These are phyloP conservation scores for Crocidura indochinensis DNA, from an alignment of 2,797 vertebrate genomes.

Conservation along the genomic window DNA sequence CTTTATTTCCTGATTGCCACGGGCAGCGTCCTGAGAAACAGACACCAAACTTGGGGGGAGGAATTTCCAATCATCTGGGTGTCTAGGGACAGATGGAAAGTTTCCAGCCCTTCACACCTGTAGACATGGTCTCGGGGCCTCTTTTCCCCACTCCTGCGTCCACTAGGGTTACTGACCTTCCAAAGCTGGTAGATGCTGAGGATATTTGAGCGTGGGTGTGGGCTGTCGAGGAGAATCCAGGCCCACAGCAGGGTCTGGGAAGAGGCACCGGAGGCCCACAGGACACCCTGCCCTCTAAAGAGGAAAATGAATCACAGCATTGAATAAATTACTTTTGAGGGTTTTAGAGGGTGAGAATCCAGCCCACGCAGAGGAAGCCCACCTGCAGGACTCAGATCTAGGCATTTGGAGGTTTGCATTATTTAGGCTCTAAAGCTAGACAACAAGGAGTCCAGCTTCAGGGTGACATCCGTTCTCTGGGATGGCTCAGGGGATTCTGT, in stretches of 20 bases:
- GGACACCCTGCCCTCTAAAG: background rate
- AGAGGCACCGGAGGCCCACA: too few species aligned
- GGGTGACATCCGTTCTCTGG: background rate
- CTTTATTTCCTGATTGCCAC: background rate
- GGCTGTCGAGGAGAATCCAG: too few species aligned
- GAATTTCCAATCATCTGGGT: background rate
- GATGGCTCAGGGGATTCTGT: background rate
- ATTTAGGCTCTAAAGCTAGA: slow-evolving; percentile 12
- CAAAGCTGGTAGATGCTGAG: background rate
- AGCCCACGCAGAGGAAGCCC: background rate
- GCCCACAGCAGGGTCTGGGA: background rate
- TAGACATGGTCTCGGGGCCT: too few species aligned
- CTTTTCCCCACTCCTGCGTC: too few species aligned
- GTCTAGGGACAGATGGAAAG: background rate
- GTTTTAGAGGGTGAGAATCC: background rate
- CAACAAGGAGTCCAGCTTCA: slow-evolving; percentile 13
- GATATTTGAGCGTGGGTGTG: too few species aligned
- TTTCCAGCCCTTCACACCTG: background rate
- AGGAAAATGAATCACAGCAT: background rate
- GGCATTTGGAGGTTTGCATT: background rate
- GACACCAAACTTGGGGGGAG: slow-evolving; percentile 23
- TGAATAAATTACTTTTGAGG: slow-evolving; percentile 66
- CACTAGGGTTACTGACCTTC: background rate
- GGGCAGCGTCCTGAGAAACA: slow-evolving; percentile 1
- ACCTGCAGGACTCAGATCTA: slow-evolving; percentile 5